Evolutionary conservation across 1,140 invertebrate species (phyloP), one percentile per base, ranked within the genome.

Genomic region (Plodia interpunctella): DNA sequence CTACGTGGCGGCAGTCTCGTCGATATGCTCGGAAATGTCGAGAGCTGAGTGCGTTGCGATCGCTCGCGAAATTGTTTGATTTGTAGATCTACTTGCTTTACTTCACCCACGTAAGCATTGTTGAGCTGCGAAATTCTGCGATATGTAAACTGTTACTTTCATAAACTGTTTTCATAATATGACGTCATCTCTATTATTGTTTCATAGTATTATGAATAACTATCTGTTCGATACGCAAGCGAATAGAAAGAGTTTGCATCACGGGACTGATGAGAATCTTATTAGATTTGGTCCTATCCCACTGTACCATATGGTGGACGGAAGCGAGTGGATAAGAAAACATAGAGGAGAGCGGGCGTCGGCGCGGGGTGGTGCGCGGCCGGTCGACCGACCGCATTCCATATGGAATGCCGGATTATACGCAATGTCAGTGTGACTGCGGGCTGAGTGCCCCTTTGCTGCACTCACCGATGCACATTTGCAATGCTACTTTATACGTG

Each of bases 351-450:
- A 82, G 78, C 72, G 78, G 79, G 74, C 68, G 75, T 74, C 62
- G 75, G 78, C 75, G 83, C 78, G 80, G 84, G 83, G 80, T 67
- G 78, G 72, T 80, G 80, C 76, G 78, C 80, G 81, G 83, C 80
- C 78, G 82, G 82, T 81, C 72, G 76, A 71, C 71, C 87, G 83
- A 84, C 87, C 84, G 84, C 87, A 89, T 89, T 87, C 86, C 84
- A 79, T 85, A 80, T 83, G 84, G 80, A 76, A 87, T 87, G 80
- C 80, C 82, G 83, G 83, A 83, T 82, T 87, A 74, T 78, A 83
- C 71, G 79, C 86, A 87, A 87, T 87, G 84, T 87, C 86, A 89
- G 81, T 83, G 81, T 80, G 76, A 80, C 73, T 85, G 62, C 64
- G 71, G 67, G 72, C 66, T 72, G 38, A 57, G 67, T 67, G 66